phyloP scores from a whole-genome alignment of 2,797 vertebrate genomes.

The Uromys caudimaculatus region DNA sequence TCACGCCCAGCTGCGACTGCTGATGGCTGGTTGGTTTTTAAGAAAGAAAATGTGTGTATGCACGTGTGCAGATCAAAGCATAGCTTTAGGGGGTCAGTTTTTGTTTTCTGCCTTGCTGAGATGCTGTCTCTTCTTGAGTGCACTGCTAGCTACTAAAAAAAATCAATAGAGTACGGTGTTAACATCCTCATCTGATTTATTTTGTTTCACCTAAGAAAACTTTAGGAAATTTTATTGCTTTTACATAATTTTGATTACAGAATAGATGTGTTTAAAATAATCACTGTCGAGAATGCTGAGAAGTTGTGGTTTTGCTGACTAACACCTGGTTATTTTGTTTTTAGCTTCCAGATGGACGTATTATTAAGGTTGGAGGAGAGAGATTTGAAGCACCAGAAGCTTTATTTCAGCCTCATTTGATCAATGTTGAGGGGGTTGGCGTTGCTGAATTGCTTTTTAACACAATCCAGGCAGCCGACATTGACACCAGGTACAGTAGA shows the following conservation, averaged over 20 bases:
- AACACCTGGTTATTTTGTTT: conserved; percentile 66
- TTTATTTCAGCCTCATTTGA: conserved; percentile 98
- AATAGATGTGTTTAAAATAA: not conserved
- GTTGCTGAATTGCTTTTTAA: conserved; percentile 99
- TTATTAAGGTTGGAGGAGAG: conserved; percentile 99
- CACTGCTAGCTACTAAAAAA: not conserved
- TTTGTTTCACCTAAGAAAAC: not conserved
- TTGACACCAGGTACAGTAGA: conserved; percentile 94
- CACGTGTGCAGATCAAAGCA: not conserved
- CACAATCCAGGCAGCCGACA: conserved; percentile 99
- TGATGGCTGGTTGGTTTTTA: not conserved
- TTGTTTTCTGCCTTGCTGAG: not conserved
- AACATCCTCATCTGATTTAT: not conserved
- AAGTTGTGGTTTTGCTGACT: conserved; percentile 2
- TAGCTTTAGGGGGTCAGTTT: not conserved
- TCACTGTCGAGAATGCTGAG: not conserved
- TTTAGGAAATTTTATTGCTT: not conserved
- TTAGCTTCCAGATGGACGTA: conserved; percentile 97
- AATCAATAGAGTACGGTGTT: not conserved
- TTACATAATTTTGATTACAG: conserved; percentile 39
- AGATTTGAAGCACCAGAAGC: conserved; percentile 98
- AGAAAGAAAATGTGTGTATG: not conserved
- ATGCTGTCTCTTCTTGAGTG: not conserved
- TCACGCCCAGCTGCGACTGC: not conserved
- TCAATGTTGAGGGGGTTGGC: conserved; percentile 98